Percentiles rank a stretch among this genome's conserved stretches.
Evolutionary conservation across 2,797 vertebrate species (phyloP).

Genomic region (Todus mexicanus): DNA sequence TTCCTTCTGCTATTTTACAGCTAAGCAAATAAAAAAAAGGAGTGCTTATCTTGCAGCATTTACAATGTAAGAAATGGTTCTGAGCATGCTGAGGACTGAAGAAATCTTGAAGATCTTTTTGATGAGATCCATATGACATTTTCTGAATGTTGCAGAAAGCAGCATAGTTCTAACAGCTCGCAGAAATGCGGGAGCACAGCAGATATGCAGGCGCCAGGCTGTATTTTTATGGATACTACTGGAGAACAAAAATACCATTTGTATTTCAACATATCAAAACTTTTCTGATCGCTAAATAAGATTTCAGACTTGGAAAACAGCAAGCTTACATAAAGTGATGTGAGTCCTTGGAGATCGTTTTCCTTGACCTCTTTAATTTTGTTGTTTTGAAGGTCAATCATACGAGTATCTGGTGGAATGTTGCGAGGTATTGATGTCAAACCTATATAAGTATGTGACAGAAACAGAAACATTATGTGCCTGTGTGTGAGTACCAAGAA

Average conservation of each 20-base stretch:
- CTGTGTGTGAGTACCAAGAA: neutral
- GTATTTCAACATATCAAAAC: neutral
- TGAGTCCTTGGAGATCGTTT: conserved; percentile 90
- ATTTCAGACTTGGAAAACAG: neutral
- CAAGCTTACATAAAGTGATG: conserved; percentile 87
- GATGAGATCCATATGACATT: neutral
- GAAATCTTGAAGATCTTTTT: neutral
- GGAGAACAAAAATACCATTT: neutral
- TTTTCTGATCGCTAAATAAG: neutral
- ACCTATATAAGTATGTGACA: conserved; percentile 73
- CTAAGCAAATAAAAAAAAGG: neutral
- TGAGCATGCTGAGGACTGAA: neutral
- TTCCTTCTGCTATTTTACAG: neutral
- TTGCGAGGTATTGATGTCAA: conserved; percentile 87
- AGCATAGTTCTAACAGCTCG: neutral
- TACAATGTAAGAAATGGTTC: neutral
- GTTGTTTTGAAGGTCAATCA: conserved; percentile 98
- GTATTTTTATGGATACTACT: neutral
- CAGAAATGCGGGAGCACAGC: neutral
- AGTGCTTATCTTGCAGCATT: neutral
- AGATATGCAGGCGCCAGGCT: neutral
- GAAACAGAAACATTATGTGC: neutral
- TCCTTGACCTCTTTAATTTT: conserved; percentile 96
- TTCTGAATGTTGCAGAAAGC: neutral
- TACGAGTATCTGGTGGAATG: conserved; percentile 87